Evolutionary conservation across 2,113 vertebrate species (phyloP).

Genomic region (Megaceryle torquata): DNA sequence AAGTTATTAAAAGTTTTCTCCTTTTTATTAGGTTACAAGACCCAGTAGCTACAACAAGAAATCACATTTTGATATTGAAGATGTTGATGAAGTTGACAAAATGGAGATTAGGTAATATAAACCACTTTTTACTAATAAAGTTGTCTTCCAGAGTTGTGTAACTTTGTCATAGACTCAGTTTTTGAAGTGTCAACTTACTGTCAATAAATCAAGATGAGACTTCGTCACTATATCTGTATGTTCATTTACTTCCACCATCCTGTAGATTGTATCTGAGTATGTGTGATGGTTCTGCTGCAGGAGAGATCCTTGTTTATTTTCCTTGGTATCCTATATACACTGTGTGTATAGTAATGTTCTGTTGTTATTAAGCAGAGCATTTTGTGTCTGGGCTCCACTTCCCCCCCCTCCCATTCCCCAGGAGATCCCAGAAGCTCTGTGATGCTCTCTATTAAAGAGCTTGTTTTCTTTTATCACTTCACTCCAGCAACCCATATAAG

Average conservation of each 20-base stretch:
- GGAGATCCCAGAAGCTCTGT: neutral
- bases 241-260: neutral
- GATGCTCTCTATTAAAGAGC: neutral
- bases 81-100: constrained; percentile 94
- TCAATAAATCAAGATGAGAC: neutral
- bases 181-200: neutral
- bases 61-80: constrained; percentile 95
- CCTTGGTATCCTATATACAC: neutral
- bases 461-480: neutral
- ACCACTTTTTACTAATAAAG: neutral
- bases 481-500: neutral
- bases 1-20: neutral
- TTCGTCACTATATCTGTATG: neutral
- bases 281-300: neutral
- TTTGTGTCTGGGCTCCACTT: neutral
- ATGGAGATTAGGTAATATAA: constrained; percentile 88
- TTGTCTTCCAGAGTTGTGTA: neutral
- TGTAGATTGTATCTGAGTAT: neutral
- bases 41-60: constrained; percentile 93
- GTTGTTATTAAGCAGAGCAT: neutral
- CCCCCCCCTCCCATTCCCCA: neutral
- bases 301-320: neutral
- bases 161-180: neutral
- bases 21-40: constrained; percentile 83
- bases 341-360: neutral